A percentile compares a stretch with the other conserved stretches of the same genome.
Evolutionary conservation across 92 coral and sea anemone genomes (phyloP).

Genomic region (Parazoanthus darwini): DNA sequence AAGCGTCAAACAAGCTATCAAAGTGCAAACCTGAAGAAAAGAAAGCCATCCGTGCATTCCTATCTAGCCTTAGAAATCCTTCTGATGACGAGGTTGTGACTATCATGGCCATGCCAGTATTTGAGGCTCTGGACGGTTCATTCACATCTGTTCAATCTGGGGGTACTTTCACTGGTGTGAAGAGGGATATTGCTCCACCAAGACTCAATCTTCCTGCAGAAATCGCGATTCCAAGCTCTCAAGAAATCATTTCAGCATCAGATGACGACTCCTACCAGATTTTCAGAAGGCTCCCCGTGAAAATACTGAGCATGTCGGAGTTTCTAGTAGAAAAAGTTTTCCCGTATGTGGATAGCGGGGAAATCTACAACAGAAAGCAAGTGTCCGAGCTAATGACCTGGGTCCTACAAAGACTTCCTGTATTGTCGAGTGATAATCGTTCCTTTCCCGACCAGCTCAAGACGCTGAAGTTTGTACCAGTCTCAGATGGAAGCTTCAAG

Average conservation of each 20-base stretch:
- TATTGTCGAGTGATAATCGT: conserved; percentile 76
- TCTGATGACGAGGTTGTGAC: conserved; percentile 84
- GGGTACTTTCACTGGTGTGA: conserved; percentile 61
- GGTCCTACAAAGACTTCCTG: conserved; percentile 86
- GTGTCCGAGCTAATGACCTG: conserved; percentile 87
- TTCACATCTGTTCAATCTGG: conserved; percentile 76
- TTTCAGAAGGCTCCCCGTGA: conserved; percentile 77
- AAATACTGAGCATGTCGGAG: conserved; percentile 78
- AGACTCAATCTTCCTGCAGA: conserved; percentile 75
- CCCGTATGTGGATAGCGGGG: conserved; percentile 73
- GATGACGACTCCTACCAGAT: conserved; percentile 91
- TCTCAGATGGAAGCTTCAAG: conserved; percentile 67
- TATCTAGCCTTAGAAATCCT: conserved; percentile 82
- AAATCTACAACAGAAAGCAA: conserved; percentile 70
- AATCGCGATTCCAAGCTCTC: conserved; percentile 64
- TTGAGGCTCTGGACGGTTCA: conserved; percentile 81
- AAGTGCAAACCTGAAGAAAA: conserved; percentile 69
- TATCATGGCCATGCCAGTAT: conserved; percentile 85
- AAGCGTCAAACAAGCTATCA: conserved; percentile 46
- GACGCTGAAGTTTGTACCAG: conserved; percentile 80
- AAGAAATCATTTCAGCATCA: conserved; percentile 88
- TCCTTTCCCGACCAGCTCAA: conserved; percentile 87
- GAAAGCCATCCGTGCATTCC: conserved; percentile 73
- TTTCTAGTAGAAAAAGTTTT: conserved; percentile 79
- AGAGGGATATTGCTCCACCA: conserved; percentile 85